Conservation (phyloP, 2,888 invertebrate genomes). For the Schizaphis graminum region DNA sequence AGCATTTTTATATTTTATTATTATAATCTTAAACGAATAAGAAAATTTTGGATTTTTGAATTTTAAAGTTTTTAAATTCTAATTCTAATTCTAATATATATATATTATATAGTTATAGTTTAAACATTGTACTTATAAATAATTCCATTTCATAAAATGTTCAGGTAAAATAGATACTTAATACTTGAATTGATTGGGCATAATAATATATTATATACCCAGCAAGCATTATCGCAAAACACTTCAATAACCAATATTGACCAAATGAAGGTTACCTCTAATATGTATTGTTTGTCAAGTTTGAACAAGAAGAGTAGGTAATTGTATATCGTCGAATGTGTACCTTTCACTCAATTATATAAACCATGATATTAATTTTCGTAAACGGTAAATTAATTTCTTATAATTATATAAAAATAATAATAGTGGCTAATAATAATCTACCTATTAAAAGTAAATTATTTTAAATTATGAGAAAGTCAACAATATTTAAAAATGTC, state of each 20-base stretch:
- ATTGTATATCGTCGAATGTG: not conserved
- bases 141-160: not conserved
- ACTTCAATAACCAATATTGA: conserved; percentile 2
- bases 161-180: not conserved
- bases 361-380: not conserved
- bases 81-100: not conserved
- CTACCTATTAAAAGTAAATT: not conserved
- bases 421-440: not conserved
- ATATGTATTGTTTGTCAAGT: not conserved
- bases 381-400: not conserved
- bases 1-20: not conserved
- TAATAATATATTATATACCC: not conserved
- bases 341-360: not conserved
- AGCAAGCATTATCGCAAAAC: not conserved
- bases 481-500: not conserved
- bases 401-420: not conserved
- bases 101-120: too few relatives aligned
- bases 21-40: not conserved
- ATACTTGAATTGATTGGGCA: not conserved
- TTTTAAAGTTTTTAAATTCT: not conserved
- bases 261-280: not conserved
- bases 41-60: not conserved
- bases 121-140: not conserved
- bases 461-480: not conserved
- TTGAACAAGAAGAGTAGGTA: not conserved